Evolutionary conservation across 2,113 vertebrate genomes (phyloP).

Genomic region (Hippocampus barbouri): DNA sequence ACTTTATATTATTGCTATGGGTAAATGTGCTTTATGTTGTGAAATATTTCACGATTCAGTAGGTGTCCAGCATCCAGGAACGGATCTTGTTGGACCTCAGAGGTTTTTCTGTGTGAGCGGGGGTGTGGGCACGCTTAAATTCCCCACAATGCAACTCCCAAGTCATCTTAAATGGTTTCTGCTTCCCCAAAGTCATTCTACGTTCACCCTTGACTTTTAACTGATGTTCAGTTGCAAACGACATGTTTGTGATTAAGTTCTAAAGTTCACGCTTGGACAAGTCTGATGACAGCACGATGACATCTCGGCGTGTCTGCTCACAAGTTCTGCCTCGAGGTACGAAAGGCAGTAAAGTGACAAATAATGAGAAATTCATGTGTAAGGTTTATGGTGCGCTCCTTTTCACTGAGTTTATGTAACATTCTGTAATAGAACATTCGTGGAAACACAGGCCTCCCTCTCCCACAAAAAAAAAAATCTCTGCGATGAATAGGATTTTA

Average conservation of each 20-base stretch:
- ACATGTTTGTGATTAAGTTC: background rate
- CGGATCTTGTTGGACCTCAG: too few relatives aligned
- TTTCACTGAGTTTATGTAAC: background rate
- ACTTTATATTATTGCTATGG: too few relatives aligned
- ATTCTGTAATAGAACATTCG: background rate
- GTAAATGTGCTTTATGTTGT: too few relatives aligned
- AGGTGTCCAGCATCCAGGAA: too few relatives aligned
- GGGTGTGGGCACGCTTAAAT: background rate
- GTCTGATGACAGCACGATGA: constrained; percentile 1
- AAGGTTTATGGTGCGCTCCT: background rate
- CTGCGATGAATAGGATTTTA: background rate
- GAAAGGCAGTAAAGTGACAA: background rate
- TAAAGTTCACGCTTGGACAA: background rate
- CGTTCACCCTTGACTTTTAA: background rate
- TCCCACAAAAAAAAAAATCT: background rate
- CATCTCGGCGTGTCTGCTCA: background rate
- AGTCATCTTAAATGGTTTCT: background rate
- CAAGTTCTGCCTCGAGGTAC: background rate
- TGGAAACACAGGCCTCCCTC: background rate
- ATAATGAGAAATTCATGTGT: background rate
- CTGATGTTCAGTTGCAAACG: background rate
- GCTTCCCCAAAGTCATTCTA: background rate
- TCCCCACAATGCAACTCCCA: background rate
- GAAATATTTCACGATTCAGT: too few relatives aligned
- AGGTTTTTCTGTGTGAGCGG: too few relatives aligned